Conservation (phyloP, 2,797 vertebrate genomes). For the Danio kyathit region DNA sequence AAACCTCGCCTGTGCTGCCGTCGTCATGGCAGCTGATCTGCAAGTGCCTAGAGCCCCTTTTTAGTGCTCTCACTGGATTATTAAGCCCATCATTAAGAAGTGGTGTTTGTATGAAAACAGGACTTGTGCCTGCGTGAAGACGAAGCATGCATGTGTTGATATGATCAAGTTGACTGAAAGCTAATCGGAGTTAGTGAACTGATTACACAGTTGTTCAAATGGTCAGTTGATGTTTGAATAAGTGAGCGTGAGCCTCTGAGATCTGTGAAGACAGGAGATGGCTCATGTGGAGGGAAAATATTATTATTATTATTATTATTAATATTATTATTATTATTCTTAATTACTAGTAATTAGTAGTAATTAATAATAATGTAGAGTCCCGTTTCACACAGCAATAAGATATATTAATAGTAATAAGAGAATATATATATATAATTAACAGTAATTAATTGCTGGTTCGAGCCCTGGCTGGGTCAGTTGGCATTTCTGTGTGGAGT, state of each 20-base stretch:
- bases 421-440: too few species aligned
- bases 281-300: background rate
- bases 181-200: slow-evolving; percentile 26
- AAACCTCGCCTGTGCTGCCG: slow-evolving; percentile 40
- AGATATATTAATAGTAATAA: too few species aligned
- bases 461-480: too few species aligned
- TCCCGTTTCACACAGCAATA: too few species aligned
- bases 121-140: background rate
- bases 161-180: slow-evolving; percentile 37
- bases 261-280: background rate
- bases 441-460: too few species aligned
- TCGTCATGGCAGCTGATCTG: slow-evolving; percentile 59
- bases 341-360: too few species aligned
- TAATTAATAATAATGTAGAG: too few species aligned
- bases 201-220: slow-evolving; percentile 23
- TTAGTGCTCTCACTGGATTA: slow-evolving; percentile 38
- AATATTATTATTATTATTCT: too few species aligned
- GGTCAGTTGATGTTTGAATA: slow-evolving; percentile 11
- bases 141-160: background rate
- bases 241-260: background rate
- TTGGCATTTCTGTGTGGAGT: too few species aligned
- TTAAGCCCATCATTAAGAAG: slow-evolving; percentile 52
- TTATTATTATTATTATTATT: background rate
- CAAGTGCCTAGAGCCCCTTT: slow-evolving; percentile 17
- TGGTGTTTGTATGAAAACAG: slow-evolving; percentile 56